Evolutionary conservation across 2,113 vertebrate species (phyloP).

Genomic region (Malurus elegans): DNA sequence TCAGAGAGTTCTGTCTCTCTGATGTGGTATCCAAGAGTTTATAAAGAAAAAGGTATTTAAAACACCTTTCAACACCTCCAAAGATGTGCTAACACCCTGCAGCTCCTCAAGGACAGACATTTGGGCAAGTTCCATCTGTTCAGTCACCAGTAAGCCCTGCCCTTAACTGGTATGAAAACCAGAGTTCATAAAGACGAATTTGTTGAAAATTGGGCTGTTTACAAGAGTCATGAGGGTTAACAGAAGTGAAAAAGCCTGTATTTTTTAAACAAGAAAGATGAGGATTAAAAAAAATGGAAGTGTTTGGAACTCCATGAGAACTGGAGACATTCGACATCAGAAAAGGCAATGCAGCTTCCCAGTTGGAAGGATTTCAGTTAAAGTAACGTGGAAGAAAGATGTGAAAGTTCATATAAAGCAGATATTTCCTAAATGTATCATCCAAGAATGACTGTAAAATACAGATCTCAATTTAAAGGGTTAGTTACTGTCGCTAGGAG

Average conservation of each 20-base stretch:
- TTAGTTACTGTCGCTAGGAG: not conserved
- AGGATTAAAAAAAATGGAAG: not conserved
- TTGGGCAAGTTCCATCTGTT: not conserved
- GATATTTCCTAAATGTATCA: not conserved
- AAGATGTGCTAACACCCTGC: not conserved
- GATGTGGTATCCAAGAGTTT: not conserved
- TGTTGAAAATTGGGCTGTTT: not conserved
- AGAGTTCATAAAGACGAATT: not conserved
- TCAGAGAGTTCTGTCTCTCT: not conserved
- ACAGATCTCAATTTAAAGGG: not conserved
- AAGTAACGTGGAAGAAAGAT: not conserved
- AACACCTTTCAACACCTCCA: not conserved
- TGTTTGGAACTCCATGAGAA: not conserved
- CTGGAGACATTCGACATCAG: rapidly evolving
- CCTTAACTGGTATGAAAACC: not conserved
- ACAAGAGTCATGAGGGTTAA: not conserved
- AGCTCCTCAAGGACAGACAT: not conserved
- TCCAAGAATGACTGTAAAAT: not conserved
- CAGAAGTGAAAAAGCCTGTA: rapidly evolving
- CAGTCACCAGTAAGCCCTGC: not conserved
- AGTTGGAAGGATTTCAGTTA: not conserved
- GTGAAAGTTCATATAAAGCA: not conserved
- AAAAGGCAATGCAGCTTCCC: not conserved
- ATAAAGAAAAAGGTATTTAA: not conserved
- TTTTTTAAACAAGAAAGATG: not conserved